Evolutionary conservation across 2,797 vertebrate species (phyloP).

Genomic region (Sebastes wilsoni): DNA sequence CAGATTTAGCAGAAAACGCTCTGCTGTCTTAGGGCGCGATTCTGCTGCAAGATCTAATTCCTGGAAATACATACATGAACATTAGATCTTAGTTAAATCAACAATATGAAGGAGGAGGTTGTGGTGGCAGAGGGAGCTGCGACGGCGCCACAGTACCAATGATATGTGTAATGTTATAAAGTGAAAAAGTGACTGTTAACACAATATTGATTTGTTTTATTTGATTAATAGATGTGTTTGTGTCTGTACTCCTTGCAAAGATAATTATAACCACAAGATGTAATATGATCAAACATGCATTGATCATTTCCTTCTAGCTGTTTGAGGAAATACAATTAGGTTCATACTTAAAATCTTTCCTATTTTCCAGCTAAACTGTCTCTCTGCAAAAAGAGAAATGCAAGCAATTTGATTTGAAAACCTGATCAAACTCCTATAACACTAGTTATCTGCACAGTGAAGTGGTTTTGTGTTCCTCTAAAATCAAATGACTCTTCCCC

Average conservation of each 20-base stretch:
- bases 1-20: too few relatives aligned
- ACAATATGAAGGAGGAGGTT: too few relatives aligned
- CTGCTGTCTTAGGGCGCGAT: too few relatives aligned
- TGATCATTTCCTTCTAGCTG: background rate
- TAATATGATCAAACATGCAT: background rate
- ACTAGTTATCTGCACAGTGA: background rate
- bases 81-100: too few relatives aligned
- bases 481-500: constrained; percentile 1
- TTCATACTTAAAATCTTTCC: too few relatives aligned
- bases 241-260: background rate
- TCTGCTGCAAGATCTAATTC: too few relatives aligned
- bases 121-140: background rate
- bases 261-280: background rate
- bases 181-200: background rate
- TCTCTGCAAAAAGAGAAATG: too few relatives aligned
- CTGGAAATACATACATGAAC: background rate
- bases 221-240: background rate
- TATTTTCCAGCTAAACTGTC: too few relatives aligned
- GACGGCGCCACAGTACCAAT: background rate
- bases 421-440: background rate
- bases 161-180: background rate
- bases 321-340: too few relatives aligned
- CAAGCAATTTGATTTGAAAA: constrained; percentile 4
- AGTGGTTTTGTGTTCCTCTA: constrained; percentile 6
- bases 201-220: background rate